Percentiles rank a stretch among this genome's conserved stretches.
Evolutionary conservation across 2,113 vertebrate species (phyloP).

Genomic region (Calypte anna): DNA sequence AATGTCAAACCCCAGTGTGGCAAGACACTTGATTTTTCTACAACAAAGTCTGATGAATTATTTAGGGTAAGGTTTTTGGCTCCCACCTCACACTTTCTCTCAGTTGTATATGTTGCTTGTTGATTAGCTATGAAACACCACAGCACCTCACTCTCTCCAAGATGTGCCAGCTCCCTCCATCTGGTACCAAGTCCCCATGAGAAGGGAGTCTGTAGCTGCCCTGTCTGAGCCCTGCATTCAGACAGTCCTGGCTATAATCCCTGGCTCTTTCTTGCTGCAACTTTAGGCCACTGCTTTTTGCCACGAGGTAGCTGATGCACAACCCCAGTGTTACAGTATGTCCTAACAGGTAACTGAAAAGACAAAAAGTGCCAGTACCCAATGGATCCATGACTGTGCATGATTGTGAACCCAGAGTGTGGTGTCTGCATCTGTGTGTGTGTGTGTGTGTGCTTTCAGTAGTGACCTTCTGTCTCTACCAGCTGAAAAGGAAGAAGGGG

Average conservation of each 20-base stretch:
- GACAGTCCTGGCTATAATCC: not conserved
- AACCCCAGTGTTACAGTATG: fast-evolving
- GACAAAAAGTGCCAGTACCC: too few relatives aligned
- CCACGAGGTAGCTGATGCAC: fast-evolving
- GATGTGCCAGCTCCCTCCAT: not conserved
- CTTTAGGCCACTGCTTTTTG: not conserved
- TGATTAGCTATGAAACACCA: not conserved
- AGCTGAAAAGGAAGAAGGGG: not conserved
- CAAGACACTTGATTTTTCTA: not conserved
- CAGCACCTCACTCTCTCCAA: not conserved
- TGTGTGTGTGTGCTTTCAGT: not conserved
- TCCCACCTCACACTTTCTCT: not conserved
- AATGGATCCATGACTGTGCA: fast-evolving
- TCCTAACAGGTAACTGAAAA: not conserved
- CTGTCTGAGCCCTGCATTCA: not conserved
- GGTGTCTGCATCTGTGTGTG: fast-evolving
- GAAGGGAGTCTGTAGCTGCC: not conserved
- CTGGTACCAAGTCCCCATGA: fast-evolving
- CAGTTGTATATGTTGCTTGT: not conserved
- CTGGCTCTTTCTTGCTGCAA: not conserved
- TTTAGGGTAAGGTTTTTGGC: not conserved
- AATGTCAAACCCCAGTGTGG: not conserved
- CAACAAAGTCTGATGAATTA: not conserved
- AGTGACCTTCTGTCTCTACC: not conserved
- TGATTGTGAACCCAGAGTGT: not conserved